Evolutionary conservation across 2,113 vertebrate species (phyloP).

Genomic region (Chauna torquata): DNA sequence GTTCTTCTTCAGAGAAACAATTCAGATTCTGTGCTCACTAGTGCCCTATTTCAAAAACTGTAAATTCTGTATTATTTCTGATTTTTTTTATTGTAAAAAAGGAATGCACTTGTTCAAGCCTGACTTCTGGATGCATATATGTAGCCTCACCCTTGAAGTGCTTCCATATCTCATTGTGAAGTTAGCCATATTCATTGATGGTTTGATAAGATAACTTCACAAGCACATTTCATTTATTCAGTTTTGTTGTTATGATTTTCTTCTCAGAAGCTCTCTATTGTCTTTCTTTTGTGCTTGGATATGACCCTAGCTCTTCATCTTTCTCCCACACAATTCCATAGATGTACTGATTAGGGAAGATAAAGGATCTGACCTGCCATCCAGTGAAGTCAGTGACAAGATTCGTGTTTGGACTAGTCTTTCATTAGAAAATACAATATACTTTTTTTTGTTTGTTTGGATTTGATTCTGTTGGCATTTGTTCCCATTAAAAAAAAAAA

Average conservation of each 20-base stretch:
- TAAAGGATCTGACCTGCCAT: slow-evolving; percentile 27
- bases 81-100: neutral
- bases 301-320: slow-evolving; percentile 38
- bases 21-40: neutral
- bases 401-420: slow-evolving; percentile 33
- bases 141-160: neutral
- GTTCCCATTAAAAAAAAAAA: neutral
- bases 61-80: neutral
- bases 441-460: neutral
- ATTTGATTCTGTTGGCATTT: slow-evolving; percentile 1
- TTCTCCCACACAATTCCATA: neutral
- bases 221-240: neutral
- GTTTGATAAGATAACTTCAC: neutral
- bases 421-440: slow-evolving; percentile 20
- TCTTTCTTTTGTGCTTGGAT: slow-evolving; percentile 37
- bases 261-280: slow-evolving; percentile 27
- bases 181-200: neutral
- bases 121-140: neutral
- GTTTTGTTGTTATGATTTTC: neutral
- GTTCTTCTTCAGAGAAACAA: neutral
- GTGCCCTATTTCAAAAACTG: neutral
- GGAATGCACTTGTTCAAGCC: neutral
- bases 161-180: neutral
- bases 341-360: slow-evolving; percentile 20
- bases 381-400: neutral